A percentile compares a stretch with the other conserved stretches of the same genome.
Evolutionary conservation across 2,888 invertebrate genomes (phyloP).

Genomic region (Habrosyne pyritoides): DNA sequence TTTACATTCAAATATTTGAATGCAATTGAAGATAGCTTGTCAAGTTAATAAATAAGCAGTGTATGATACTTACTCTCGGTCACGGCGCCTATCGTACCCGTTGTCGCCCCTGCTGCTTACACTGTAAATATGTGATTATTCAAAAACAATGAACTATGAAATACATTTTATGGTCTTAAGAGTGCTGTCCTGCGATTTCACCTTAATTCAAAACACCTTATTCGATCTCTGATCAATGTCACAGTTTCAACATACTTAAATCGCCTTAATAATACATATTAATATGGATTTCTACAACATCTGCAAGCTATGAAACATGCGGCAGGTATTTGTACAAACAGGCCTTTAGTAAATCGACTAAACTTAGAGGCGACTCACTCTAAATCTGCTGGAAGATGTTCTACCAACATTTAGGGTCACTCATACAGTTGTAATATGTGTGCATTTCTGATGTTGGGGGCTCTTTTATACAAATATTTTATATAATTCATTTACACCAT

Average conservation of each 20-base stretch:
- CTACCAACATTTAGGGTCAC: constrained; percentile 60
- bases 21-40: not conserved
- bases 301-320: too few relatives aligned
- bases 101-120: constrained; percentile 77
- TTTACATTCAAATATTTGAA: too few relatives aligned
- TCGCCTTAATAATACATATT: too few relatives aligned
- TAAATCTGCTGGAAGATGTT: constrained; percentile 62
- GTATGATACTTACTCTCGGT: constrained; percentile 78
- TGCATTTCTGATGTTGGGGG: constrained; percentile 53
- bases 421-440: constrained; percentile 28
- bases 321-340: constrained; percentile 58
- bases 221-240: too few relatives aligned
- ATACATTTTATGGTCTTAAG: too few relatives aligned
- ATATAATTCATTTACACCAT: too few relatives aligned
- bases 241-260: too few relatives aligned
- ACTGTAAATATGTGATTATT: constrained; percentile 52
- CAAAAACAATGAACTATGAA: constrained; percentile 8
- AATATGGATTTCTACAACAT: too few relatives aligned
- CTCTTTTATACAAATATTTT: too few relatives aligned
- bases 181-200: too few relatives aligned
- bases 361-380: constrained; percentile 57
- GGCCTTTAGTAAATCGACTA: constrained; percentile 70
- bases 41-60: not conserved
- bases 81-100: constrained; percentile 78
- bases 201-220: too few relatives aligned